phyloP scores from a whole-genome alignment of 2,113 vertebrate genomes.

The Bettongia penicillata region DNA sequence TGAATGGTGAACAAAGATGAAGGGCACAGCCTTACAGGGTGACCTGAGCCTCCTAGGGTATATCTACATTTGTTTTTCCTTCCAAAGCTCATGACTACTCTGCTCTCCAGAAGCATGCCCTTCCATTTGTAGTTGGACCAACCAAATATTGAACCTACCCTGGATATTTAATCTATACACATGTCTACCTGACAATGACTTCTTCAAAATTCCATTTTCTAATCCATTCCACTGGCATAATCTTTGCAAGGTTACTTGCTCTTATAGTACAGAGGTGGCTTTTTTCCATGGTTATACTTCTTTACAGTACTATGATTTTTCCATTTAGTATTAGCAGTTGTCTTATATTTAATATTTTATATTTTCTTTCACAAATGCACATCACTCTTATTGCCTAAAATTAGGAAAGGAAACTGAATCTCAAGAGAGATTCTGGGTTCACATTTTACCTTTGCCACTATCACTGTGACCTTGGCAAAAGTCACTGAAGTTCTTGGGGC shows the following conservation, averaged over 20 bases:
- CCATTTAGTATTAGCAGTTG: conserved; percentile 69
- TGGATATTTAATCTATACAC: conserved; percentile 51
- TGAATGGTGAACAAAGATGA: background rate
- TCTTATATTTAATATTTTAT: conserved; percentile 75
- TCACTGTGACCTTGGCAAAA: background rate
- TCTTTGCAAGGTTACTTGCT: conserved; percentile 76
- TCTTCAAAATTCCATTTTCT: conserved; percentile 59
- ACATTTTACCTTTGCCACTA: background rate
- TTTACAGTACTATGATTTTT: conserved; percentile 71
- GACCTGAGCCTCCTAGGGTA: background rate
- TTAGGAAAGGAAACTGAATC: conserved; percentile 63
- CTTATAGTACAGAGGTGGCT: conserved; percentile 67
- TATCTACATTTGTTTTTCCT: accelerated
- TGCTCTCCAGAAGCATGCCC: background rate
- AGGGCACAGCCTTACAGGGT: background rate
- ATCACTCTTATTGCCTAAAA: conserved; percentile 75
- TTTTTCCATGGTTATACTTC: conserved; percentile 69
- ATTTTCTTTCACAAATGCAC: conserved; percentile 64
- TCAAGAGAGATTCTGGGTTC: background rate
- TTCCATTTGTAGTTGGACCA: background rate
- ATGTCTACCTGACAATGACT: conserved; percentile 56
- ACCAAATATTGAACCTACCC: conserved; percentile 41
- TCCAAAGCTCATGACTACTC: background rate
- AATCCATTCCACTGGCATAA: conserved; percentile 77
- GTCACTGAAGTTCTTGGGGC: background rate